phyloP scores from a whole-genome alignment of 2,797 vertebrate species.

The Meda fulgida region DNA sequence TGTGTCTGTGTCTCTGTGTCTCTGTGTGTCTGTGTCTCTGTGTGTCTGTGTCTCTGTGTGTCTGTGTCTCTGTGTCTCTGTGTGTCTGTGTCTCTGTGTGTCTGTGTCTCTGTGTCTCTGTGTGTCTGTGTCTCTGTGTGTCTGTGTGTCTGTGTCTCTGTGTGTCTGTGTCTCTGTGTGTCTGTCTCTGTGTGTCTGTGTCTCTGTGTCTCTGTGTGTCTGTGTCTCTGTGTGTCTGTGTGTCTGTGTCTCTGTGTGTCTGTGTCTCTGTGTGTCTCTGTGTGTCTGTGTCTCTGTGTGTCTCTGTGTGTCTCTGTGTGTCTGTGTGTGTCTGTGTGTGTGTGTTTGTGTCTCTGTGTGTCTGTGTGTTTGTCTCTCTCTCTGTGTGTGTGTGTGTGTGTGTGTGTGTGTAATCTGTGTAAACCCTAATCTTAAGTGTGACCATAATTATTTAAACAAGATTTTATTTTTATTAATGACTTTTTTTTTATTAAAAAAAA shows the following conservation, averaged over 20 bases:
- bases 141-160: not conserved
- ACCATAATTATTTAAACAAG: not conserved
- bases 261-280: not conserved
- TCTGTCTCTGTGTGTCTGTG: conserved; percentile 55
- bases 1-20: not conserved
- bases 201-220: not conserved
- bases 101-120: no score
- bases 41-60: conserved; percentile 56
- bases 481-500: no score
- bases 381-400: no score
- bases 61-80: not conserved
- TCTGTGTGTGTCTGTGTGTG: conserved; percentile 51
- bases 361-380: not conserved
- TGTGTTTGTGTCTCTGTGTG: no score
- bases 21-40: no score
- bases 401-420: no score
- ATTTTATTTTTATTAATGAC: no score
- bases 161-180: no score
- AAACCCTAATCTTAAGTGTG: not conserved
- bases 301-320: no score
- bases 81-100: not conserved
- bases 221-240: not conserved
- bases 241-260: conserved; percentile 47
- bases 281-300: not conserved
- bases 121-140: conserved; percentile 51